phyloP scores from a whole-genome alignment of 1,140 invertebrate species.

The Episyrphus balteatus region DNA sequence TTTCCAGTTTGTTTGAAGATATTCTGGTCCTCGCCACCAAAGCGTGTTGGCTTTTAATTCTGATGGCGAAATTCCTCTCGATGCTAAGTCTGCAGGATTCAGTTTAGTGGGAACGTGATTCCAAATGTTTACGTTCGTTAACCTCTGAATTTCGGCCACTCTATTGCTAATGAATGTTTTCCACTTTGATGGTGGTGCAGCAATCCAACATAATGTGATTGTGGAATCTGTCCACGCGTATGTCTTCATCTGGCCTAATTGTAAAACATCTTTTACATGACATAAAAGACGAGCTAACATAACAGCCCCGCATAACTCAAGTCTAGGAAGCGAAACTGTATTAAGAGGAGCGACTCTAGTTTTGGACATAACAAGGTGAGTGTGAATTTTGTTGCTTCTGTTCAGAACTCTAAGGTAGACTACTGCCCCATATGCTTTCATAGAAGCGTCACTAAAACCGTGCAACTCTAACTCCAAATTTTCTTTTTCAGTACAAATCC shows the following conservation, averaged over 20 bases:
- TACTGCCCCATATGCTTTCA: slow-evolving; percentile 24
- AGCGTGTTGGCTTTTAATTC: slow-evolving; percentile 14
- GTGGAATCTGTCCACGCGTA: slow-evolving; percentile 36
- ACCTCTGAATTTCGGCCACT: slow-evolving; percentile 25
- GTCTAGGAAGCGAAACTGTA: slow-evolving; percentile 19
- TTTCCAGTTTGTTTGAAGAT: no score
- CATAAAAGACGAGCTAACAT: slow-evolving; percentile 14
- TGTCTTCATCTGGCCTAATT: slow-evolving; percentile 14
- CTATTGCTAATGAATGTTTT: slow-evolving; percentile 36
- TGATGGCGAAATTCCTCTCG: slow-evolving; percentile 26
- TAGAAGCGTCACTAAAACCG: slow-evolving; percentile 32
- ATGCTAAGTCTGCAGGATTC: slow-evolving; percentile 39
- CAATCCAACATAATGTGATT: slow-evolving; percentile 34
- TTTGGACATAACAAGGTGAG: slow-evolving; percentile 18
- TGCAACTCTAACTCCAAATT: slow-evolving; percentile 9
- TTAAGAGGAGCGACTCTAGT: slow-evolving; percentile 26
- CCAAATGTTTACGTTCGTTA: slow-evolving; percentile 26
- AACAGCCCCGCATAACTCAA: slow-evolving; percentile 29
- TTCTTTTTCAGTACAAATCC: slow-evolving; percentile 10
- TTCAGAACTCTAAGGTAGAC: slow-evolving; percentile 24
- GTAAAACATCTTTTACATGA: slow-evolving; percentile 12
- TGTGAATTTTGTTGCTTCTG: slow-evolving; percentile 1
- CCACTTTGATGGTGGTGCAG: slow-evolving; percentile 17
- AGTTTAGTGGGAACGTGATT: slow-evolving; percentile 26
- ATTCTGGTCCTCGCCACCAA: slow-evolving; percentile 25